These are phyloP conservation scores for Pachypsylla venusta DNA, from an alignment of 1,140 invertebrate species.

Conservation along the genomic window DNA sequence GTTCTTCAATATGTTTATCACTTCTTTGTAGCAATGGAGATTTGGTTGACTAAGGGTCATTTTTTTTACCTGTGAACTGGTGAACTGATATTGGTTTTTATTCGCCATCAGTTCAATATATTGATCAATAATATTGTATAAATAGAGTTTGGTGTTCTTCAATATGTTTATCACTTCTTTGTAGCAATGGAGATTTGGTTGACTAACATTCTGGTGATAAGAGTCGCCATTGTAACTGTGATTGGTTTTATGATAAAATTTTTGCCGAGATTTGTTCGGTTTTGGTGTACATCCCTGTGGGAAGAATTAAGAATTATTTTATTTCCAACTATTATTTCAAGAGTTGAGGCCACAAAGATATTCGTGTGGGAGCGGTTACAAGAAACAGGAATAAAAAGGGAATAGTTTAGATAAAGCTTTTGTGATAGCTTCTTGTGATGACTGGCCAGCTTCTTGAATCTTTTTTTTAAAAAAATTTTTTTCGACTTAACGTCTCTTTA, in stretches of 20 bases:
- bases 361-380: too few species aligned
- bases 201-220: neutral
- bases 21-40: conserved; percentile 1
- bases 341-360: too few species aligned
- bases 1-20: neutral
- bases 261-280: neutral
- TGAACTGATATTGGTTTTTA: neutral
- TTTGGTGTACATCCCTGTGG: neutral
- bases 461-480: too few species aligned
- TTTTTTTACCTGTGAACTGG: neutral
- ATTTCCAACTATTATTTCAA: too few species aligned
- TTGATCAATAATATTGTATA: neutral
- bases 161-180: neutral
- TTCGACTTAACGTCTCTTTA: too few species aligned
- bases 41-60: too few species aligned
- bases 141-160: conserved; percentile 5
- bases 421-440: too few species aligned
- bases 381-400: too few species aligned
- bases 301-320: too few species aligned
- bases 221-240: neutral
- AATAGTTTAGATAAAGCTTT: too few species aligned
- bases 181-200: neutral
- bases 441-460: too few species aligned
- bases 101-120: conserved; percentile 6
- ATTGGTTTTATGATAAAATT: conserved; percentile 4